Conservation (phyloP, 2,797 vertebrate genomes). For the Catostomus latipinnis region DNA sequence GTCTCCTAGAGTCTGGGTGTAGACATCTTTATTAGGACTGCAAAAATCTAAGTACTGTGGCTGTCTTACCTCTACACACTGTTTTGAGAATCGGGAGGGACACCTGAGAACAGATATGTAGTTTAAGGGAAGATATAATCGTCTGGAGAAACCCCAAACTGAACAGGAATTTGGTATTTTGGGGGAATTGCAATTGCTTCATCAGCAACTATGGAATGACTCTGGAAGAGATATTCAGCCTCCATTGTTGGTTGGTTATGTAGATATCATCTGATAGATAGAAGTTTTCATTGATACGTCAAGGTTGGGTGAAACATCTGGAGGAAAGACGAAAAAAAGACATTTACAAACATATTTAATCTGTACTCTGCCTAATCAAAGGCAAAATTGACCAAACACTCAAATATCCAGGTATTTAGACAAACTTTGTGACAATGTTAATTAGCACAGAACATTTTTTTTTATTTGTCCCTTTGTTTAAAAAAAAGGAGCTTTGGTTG, state of each 20-base stretch:
- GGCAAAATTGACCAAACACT: no score
- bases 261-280: conserved; percentile 12
- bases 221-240: conserved; percentile 18
- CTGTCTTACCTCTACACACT: conserved; percentile 56
- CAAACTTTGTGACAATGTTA: no score
- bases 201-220: not conserved
- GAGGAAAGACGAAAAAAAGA: conserved; percentile 6
- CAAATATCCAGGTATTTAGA: no score
- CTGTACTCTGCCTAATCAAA: not conserved
- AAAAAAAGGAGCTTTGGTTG: no score
- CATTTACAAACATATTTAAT: not conserved
- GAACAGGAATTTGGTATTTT: conserved; percentile 36
- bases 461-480: no score
- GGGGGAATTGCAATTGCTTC: conserved; percentile 17
- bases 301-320: conserved; percentile 29
- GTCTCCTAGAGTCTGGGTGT: conserved; percentile 56
- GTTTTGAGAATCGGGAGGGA: conserved; percentile 14
- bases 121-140: conserved; percentile 7
- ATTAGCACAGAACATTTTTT: no score
- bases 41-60: conserved; percentile 86
- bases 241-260: not conserved
- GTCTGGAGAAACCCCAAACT: not conserved
- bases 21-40: conserved; percentile 71
- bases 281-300: conserved; percentile 20
- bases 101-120: conserved; percentile 42